phyloP scores from a whole-genome alignment of 2,888 invertebrate species.

The Alloscopus bannaensis region DNA sequence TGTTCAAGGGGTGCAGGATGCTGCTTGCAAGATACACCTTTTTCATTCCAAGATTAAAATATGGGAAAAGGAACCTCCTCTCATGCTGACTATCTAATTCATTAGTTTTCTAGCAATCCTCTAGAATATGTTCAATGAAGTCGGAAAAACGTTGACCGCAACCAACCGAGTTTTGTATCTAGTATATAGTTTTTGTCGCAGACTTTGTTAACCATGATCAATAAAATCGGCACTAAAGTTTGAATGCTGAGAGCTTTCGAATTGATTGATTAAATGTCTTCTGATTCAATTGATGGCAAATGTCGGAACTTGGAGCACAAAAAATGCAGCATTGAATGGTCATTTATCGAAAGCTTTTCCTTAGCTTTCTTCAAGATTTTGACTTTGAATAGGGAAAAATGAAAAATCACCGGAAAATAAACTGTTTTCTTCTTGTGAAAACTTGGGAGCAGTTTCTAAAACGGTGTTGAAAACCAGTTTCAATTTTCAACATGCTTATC shows the following conservation, averaged over 20 bases:
- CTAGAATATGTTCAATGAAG: too few relatives aligned
- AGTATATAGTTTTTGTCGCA: too few relatives aligned
- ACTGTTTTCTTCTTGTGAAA: constrained; percentile 20
- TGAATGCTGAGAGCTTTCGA: neutral
- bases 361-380: neutral
- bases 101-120: too few relatives aligned
- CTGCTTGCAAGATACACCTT: too few relatives aligned
- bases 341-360: neutral
- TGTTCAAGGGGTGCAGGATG: too few relatives aligned
- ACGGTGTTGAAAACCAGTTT: neutral
- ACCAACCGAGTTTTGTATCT: too few relatives aligned
- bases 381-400: constrained; percentile 33
- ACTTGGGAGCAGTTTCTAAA: neutral
- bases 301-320: neutral
- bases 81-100: too few relatives aligned
- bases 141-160: too few relatives aligned
- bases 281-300: neutral
- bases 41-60: too few relatives aligned
- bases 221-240: neutral
- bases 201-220: neutral
- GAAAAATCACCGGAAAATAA: constrained; percentile 44
- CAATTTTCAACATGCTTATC: constrained; percentile 13
- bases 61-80: too few relatives aligned
- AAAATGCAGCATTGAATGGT: neutral
- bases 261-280: neutral